Evolutionary conservation across 2,888 invertebrate genomes (phyloP).

Genomic region (Boloria selene): DNA sequence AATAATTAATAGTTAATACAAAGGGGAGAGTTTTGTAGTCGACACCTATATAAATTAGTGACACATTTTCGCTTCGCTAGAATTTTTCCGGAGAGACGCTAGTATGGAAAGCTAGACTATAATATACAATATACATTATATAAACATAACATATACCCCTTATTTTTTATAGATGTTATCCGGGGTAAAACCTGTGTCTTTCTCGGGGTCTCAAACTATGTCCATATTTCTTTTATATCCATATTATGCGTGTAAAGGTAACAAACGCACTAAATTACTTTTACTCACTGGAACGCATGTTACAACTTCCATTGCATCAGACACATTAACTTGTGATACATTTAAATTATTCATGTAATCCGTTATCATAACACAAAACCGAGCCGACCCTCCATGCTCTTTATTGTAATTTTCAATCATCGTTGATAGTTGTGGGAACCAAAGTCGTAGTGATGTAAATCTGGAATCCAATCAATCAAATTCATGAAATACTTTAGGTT

Average conservation of each 20-base stretch:
- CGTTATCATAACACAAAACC: constrained; percentile 56
- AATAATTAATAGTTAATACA: too few relatives aligned
- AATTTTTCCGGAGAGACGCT: too few relatives aligned
- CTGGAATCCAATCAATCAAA: constrained; percentile 43
- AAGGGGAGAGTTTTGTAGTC: too few relatives aligned
- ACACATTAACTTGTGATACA: constrained; percentile 12
- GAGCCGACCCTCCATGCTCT: constrained; percentile 46
- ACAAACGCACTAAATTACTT: not conserved
- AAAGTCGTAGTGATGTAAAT: constrained; percentile 55
- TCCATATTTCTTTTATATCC: not conserved
- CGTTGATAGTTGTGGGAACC: constrained; percentile 62
- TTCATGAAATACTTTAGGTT: not conserved
- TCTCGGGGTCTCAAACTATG: too few relatives aligned
- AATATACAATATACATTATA: too few relatives aligned
- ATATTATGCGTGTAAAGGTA: not conserved
- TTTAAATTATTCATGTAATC: constrained; percentile 46
- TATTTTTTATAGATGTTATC: too few relatives aligned
- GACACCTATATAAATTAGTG: too few relatives aligned
- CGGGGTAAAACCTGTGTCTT: too few relatives aligned
- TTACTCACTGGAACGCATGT: constrained; percentile 55
- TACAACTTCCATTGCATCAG: constrained; percentile 38
- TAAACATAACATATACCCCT: too few relatives aligned
- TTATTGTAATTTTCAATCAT: constrained; percentile 54
- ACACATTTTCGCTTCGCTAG: too few relatives aligned
- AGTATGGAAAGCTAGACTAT: too few relatives aligned